Percentiles rank a stretch among this genome's conserved stretches.
Conservation (phyloP, 2,797 vertebrate genomes). For the Pseudomugil gertrudae region DNA sequence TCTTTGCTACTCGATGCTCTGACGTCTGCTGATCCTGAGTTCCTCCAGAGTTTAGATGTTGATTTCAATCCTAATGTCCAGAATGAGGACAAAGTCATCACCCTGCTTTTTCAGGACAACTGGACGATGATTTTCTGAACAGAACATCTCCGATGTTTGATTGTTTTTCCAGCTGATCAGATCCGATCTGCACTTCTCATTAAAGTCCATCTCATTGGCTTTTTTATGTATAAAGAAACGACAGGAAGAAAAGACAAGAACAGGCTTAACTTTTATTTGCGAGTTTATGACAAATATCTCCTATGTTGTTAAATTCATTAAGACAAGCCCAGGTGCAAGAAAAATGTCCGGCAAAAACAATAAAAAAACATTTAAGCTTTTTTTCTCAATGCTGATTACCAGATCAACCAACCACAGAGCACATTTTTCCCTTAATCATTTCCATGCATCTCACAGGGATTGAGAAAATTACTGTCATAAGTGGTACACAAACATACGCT, state of each 20-base stretch:
- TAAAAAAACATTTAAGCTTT: slow-evolving; percentile 17
- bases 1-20: slow-evolving; percentile 46
- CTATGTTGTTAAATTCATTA: slow-evolving; percentile 34
- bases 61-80: slow-evolving; percentile 45
- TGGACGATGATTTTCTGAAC: slow-evolving; percentile 26
- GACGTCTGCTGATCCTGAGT: slow-evolving; percentile 33
- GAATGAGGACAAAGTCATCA: slow-evolving; percentile 26
- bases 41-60: slow-evolving; percentile 45
- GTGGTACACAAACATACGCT: slow-evolving; percentile 53
- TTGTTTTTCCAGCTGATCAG: slow-evolving; percentile 20
- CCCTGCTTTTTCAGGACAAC: slow-evolving; percentile 21
- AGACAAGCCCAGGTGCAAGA: slow-evolving; percentile 61
- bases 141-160: slow-evolving; percentile 18
- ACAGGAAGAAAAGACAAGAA: slow-evolving; percentile 1
- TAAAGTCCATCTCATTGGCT: slow-evolving; percentile 13
- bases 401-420: slow-evolving; percentile 66
- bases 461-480: slow-evolving; percentile 72
- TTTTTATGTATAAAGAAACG: slow-evolving; percentile 19
- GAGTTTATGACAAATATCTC: slow-evolving; percentile 7
- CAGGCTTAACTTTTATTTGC: slow-evolving; percentile 5
- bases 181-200: slow-evolving; percentile 16
- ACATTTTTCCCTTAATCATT: slow-evolving; percentile 75
- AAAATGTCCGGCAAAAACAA: slow-evolving; percentile 13
- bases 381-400: slow-evolving; percentile 58
- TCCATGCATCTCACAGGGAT: slow-evolving; percentile 65